Evolutionary conservation across 2,888 invertebrate species (phyloP).

Genomic region (Drosophila acutilabella): DNA sequence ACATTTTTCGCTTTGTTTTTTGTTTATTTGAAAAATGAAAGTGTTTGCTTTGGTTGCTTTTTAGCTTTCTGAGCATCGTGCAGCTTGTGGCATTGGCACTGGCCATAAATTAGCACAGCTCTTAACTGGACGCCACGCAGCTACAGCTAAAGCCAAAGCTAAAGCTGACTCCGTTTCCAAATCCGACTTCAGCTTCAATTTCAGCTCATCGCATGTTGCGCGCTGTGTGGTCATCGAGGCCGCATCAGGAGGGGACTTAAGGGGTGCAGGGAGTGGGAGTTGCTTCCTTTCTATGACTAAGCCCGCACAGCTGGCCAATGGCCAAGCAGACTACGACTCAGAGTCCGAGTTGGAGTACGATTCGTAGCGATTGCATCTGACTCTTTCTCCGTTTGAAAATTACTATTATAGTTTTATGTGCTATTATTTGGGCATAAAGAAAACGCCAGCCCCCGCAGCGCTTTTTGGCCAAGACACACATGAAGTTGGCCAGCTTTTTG

Average conservation of each 20-base stretch:
- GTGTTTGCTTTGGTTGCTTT: slow-evolving; percentile 71
- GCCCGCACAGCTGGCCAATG: slow-evolving; percentile 71
- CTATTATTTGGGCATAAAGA: slow-evolving; percentile 79
- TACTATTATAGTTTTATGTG: slow-evolving; percentile 81
- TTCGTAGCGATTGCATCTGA: slow-evolving; percentile 66
- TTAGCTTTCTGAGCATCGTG: slow-evolving; percentile 44
- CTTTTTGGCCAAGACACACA: slow-evolving; percentile 60
- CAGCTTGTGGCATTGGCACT: slow-evolving; percentile 76
- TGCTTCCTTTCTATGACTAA: slow-evolving; percentile 74
- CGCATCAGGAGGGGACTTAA: slow-evolving; percentile 27
- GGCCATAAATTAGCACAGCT: slow-evolving; percentile 71
- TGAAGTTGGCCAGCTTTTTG: slow-evolving; percentile 51
- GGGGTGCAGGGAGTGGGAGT: slow-evolving; percentile 18
- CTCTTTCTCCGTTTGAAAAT: slow-evolving; percentile 78
- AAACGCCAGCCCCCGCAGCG: slow-evolving; percentile 76
- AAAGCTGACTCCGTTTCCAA: neutral
- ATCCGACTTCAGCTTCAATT: slow-evolving; percentile 39
- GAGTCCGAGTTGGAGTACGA: slow-evolving; percentile 16
- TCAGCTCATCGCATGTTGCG: slow-evolving; percentile 56
- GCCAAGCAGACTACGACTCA: slow-evolving; percentile 7
- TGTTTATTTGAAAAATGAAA: slow-evolving; percentile 72
- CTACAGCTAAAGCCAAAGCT: slow-evolving; percentile 33
- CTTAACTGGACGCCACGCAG: slow-evolving; percentile 73
- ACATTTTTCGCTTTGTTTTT: slow-evolving; percentile 59
- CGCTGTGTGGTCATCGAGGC: slow-evolving; percentile 69